Evolutionary conservation across 1,140 invertebrate genomes (phyloP).

Genomic region (Papilio aristodemus): DNA sequence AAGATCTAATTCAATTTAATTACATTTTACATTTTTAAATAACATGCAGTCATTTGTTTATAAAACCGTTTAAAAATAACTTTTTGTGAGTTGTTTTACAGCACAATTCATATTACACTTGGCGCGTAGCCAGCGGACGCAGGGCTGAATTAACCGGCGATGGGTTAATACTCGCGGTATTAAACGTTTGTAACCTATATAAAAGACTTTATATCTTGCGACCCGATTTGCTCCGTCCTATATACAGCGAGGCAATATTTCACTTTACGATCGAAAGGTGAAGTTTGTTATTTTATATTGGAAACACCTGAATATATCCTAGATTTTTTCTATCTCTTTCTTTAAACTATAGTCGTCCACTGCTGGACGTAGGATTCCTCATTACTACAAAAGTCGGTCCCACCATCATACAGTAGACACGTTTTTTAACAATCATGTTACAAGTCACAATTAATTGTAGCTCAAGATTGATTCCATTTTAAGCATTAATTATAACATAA

Average conservation of each 20-base stretch:
- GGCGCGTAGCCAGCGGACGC: conserved; percentile 39
- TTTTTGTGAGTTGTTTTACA: conserved; percentile 8
- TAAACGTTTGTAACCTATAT: conserved; percentile 33
- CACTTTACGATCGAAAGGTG: conserved; percentile 13
- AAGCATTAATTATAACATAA: too few species aligned
- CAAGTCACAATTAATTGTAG: too few species aligned
- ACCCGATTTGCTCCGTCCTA: conserved; percentile 24
- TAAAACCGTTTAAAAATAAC: conserved; percentile 30
- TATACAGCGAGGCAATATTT: conserved; percentile 16
- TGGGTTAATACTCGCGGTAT: conserved; percentile 35
- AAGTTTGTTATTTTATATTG: conserved; percentile 17
- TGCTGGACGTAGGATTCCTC: too few species aligned
- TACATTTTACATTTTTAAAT: too few species aligned
- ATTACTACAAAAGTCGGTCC: too few species aligned
- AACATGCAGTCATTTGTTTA: neutral
- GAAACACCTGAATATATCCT: conserved; percentile 6
- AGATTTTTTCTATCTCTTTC: neutral
- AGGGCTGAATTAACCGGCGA: conserved; percentile 35
- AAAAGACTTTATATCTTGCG: conserved; percentile 22
- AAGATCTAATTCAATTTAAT: too few species aligned
- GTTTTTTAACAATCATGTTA: too few species aligned
- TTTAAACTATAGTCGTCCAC: too few species aligned
- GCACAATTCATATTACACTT: conserved; percentile 32
- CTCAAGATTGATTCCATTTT: too few species aligned
- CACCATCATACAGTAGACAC: too few species aligned